These are phyloP conservation scores for Mobula hypostoma DNA, from an alignment of 2,113 vertebrate species.

Conservation along the genomic window DNA sequence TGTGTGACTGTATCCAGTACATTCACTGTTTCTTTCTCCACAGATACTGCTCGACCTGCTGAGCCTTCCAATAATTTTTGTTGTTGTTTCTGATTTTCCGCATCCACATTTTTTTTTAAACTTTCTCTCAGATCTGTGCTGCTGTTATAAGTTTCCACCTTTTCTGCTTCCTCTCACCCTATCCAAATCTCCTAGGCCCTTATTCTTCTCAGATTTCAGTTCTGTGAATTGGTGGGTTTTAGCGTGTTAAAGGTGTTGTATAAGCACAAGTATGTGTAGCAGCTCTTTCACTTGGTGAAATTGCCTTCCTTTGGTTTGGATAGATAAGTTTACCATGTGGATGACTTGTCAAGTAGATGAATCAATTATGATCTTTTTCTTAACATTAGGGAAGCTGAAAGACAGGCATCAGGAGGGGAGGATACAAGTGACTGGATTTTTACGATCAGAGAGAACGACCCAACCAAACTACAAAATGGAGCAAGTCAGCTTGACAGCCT, in stretches of 20 bases:
- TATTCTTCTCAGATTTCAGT: background rate
- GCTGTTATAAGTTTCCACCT: background rate
- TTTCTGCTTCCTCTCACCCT: background rate
- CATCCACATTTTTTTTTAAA: too few species aligned
- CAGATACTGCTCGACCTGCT: too few species aligned
- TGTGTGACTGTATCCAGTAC: too few species aligned
- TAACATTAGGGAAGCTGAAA: constrained; percentile 68
- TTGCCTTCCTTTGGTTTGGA: background rate
- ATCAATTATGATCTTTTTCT: constrained; percentile 33
- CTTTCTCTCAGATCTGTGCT: too few species aligned
- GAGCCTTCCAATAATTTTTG: too few species aligned
- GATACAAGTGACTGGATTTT: constrained; percentile 79
- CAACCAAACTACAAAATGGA: constrained; percentile 70
- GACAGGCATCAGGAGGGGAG: constrained; percentile 70
- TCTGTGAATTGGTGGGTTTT: too few species aligned
- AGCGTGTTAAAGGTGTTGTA: too few species aligned
- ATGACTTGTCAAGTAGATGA: background rate
- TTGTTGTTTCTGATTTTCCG: too few species aligned
- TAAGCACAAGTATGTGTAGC: too few species aligned
- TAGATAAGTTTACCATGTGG: background rate
- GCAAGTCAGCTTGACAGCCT: constrained; percentile 57
- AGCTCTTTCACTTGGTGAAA: background rate
- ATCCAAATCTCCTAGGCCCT: background rate
- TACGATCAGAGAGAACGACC: constrained; percentile 78
- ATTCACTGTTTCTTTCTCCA: too few species aligned